Evolutionary conservation across 2,888 invertebrate genomes (phyloP).

Genomic region (Melanostoma mellinum): DNA sequence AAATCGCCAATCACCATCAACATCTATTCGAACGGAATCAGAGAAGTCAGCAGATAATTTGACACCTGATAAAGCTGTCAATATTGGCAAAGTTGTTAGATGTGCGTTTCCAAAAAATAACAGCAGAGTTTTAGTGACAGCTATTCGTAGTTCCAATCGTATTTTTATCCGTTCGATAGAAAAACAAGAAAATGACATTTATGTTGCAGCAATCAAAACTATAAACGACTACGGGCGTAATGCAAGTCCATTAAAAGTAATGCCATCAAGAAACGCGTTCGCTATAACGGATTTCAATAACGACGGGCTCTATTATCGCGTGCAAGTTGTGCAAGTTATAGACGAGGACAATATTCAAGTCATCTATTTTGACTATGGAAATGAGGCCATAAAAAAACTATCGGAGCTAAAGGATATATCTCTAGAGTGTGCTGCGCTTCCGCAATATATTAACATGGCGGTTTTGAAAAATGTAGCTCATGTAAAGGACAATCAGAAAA

Average conservation of each 20-base stretch:
- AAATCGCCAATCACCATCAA: slow-evolving; percentile 25
- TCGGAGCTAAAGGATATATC: slow-evolving; percentile 69
- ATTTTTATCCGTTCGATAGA: slow-evolving; percentile 64
- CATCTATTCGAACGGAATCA: not conserved
- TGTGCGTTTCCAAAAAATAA: slow-evolving; percentile 57
- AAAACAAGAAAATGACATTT: slow-evolving; percentile 46
- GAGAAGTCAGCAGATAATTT: not conserved
- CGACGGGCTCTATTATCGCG: slow-evolving; percentile 65
- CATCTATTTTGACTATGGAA: slow-evolving; percentile 69
- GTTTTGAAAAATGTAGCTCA: slow-evolving; percentile 54
- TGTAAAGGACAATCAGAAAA: slow-evolving; percentile 28
- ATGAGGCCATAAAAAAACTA: slow-evolving; percentile 50
- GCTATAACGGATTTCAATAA: slow-evolving; percentile 63
- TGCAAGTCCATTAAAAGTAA: slow-evolving; percentile 39
- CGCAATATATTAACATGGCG: slow-evolving; percentile 51
- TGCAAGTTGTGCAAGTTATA: slow-evolving; percentile 55
- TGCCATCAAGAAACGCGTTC: slow-evolving; percentile 57
- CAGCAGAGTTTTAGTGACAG: slow-evolving; percentile 47
- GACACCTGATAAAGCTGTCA: not conserved
- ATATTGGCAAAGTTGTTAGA: slow-evolving; percentile 28
- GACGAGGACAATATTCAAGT: slow-evolving; percentile 61
- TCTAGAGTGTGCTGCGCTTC: slow-evolving; percentile 53
- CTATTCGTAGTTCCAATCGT: slow-evolving; percentile 65
- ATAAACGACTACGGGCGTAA: slow-evolving; percentile 61
- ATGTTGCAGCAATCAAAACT: slow-evolving; percentile 32